Evolutionary conservation across 1,140 invertebrate species (phyloP).

Genomic region (Theocolax elegans): DNA sequence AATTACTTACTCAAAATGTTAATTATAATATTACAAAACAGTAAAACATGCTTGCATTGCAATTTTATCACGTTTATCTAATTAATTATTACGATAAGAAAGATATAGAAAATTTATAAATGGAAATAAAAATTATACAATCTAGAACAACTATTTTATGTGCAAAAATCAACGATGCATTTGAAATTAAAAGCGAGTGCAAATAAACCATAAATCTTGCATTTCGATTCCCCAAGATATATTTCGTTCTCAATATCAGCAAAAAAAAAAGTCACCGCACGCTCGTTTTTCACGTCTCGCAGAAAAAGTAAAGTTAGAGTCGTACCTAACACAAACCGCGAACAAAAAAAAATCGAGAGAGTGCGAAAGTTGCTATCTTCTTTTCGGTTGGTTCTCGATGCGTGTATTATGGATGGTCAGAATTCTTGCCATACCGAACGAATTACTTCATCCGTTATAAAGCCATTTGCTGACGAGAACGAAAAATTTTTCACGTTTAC

Average conservation of each 20-base stretch:
- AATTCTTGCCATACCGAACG: constrained; percentile 21
- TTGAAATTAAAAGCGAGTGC: not conserved
- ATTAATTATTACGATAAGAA: too few relatives aligned
- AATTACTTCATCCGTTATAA: constrained; percentile 27
- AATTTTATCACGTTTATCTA: too few relatives aligned
- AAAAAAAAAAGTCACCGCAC: not conserved
- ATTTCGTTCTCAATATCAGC: not conserved
- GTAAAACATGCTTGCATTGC: too few relatives aligned
- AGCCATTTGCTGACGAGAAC: not conserved
- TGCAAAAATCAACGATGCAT: too few relatives aligned
- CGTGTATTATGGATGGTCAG: not conserved
- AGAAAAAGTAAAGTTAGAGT: not conserved
- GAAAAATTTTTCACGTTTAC: constrained; percentile 22
- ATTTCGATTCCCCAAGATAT: not conserved
- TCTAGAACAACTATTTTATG: too few relatives aligned
- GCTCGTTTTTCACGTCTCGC: not conserved
- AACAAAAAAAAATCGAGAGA: constrained; percentile 34
- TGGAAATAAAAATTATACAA: too few relatives aligned
- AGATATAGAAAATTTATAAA: too few relatives aligned
- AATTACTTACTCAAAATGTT: too few relatives aligned
- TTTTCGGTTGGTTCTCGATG: not conserved
- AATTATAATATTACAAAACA: too few relatives aligned
- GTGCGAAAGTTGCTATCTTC: constrained; percentile 1
- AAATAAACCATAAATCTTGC: not conserved
- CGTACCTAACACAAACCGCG: constrained; percentile 1